Conservation (phyloP, 2,888 invertebrate species). For the Ichneumon xanthorius region DNA sequence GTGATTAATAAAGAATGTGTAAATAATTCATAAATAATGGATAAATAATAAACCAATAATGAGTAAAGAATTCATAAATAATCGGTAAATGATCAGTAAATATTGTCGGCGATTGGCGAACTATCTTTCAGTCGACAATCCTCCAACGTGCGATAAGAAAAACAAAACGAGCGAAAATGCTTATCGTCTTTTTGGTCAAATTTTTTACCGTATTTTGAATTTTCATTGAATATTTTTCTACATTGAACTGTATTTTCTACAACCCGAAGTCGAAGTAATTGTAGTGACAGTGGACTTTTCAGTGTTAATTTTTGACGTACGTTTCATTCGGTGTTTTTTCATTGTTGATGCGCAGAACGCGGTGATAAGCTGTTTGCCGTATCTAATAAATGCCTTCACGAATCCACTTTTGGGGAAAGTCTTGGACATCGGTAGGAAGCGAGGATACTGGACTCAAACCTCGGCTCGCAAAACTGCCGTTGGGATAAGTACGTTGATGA, state of each 20-base stretch:
- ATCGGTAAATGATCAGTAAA: not conserved
- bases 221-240: not conserved
- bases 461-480: constrained; percentile 81
- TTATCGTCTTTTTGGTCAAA: not conserved
- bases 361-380: constrained; percentile 79
- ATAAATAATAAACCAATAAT: not conserved
- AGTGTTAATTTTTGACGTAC: no score
- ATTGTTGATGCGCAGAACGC: constrained; percentile 75
- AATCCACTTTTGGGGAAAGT: constrained; percentile 79
- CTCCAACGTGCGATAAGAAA: no score
- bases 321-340: not conserved
- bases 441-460: constrained; percentile 80
- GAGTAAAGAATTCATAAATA: not conserved
- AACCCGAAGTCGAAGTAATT: no score
- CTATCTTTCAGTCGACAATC: not conserved
- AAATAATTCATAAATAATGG: not conserved
- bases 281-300: no score
- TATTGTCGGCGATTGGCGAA: not conserved
- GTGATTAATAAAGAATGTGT: not conserved
- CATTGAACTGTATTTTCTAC: no score
- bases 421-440: constrained; percentile 78
- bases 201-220: not conserved
- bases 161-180: not conserved
- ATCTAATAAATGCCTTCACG: constrained; percentile 77
- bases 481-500: constrained; percentile 77